Percentiles rank a stretch among this genome's conserved stretches.
phyloP scores from a whole-genome alignment of 1,140 invertebrate species.

The silkworm (Bombyx mori) region ASM3026992v2 NC_085109.1:2128001-2128500 shows the following conservation, averaged over 20 bases:
- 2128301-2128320: constrained; percentile 35
- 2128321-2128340: constrained; percentile 41
- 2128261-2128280: constrained; percentile 50
- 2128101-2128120: constrained; percentile 48
- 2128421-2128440: neutral
- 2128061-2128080: constrained; percentile 29
- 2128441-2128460: too few species aligned
- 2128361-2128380: constrained; percentile 49
- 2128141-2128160: constrained; percentile 47
- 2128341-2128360: constrained; percentile 47
- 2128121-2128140: constrained; percentile 43
- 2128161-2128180: constrained; percentile 32
- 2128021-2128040: constrained; percentile 28
- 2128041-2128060: constrained; percentile 46
- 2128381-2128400: constrained; percentile 57
- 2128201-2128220: constrained; percentile 49
- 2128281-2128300: constrained; percentile 47
- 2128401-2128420: constrained; percentile 1
- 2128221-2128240: constrained; percentile 46
- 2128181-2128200: constrained; percentile 29
- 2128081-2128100: constrained; percentile 45
- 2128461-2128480: constrained; percentile 49
- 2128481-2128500: constrained; percentile 67
- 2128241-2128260: constrained; percentile 53
- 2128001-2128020: constrained; percentile 29